Evolutionary conservation across 2,797 vertebrate species (phyloP), one percentile per base, ranked within the genome.

Genomic region (Eupleurogrammus muticus): DNA sequence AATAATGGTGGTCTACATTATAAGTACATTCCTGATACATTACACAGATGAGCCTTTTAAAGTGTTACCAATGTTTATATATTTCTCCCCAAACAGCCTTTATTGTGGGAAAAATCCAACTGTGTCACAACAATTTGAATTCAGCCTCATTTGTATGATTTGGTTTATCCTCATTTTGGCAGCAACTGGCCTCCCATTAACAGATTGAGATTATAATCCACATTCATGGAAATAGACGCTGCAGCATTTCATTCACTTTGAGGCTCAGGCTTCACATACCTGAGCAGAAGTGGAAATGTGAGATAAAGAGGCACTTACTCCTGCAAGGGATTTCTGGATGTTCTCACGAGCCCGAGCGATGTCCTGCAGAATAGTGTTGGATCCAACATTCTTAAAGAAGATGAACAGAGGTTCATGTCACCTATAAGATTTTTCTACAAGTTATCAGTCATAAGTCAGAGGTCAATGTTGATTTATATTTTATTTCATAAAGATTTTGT

Each of bases 271-370:
- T 49, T n/a, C 36, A 23, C 2, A 1, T 3, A 9, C 23, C 19
- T 14, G 19, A 10, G 36, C 21, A 7, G 6, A 50, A 9, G 42
- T 42, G n/a, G 19, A 16, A 17, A 35, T 50, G 20, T 46, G 19
- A 57, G 44, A 55, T 21, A 62, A 64, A 20, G 14, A 17, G 20
- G 23, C 67, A 97, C 97, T 97, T 90, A 99, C 97, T 91, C 97
- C 97, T 67, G 97, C 97, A 81, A 99, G 95, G 69, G 98, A 99
- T 82, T 98, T 99, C 96, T 99, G 98, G 94, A 99, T 99, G 94
- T 99, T 99, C 91, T 98, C 96, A 78, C 98, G 94, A 79, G 97
- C 98, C 85, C 97, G 94, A 51, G 97, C 97, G 66, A 99, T 99
- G 94, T 99, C 97, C 66, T 96, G 96, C 40, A 99, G 95, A 84